phyloP scores from a whole-genome alignment of 2,113 vertebrate species.

The Scatophagus argus region DNA sequence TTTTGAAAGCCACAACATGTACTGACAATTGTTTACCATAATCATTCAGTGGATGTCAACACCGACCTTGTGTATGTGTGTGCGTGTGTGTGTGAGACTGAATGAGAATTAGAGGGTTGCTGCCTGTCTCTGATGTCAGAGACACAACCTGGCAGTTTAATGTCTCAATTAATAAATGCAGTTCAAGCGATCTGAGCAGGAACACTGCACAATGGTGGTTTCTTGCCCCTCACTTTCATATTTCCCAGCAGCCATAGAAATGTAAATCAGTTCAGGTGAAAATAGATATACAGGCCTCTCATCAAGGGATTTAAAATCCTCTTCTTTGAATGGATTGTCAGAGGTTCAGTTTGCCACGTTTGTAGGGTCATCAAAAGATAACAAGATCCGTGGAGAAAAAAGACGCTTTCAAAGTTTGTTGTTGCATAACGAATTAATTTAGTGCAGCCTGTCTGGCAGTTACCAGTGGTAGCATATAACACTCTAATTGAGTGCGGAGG shows the following conservation, averaged over 20 bases:
- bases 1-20: constrained; percentile 35
- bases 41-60: constrained; percentile 25
- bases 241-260: constrained; percentile 32
- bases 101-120: constrained; percentile 19
- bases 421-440: constrained; percentile 48
- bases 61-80: not conserved
- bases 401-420: constrained; percentile 22
- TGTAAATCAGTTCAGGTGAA: constrained; percentile 45
- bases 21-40: constrained; percentile 31
- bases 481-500: constrained; percentile 33
- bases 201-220: not conserved
- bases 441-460: constrained; percentile 6
- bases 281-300: constrained; percentile 18
- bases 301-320: constrained; percentile 21
- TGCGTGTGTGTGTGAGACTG: constrained; percentile 4
- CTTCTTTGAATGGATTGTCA: constrained; percentile 26
- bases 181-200: constrained; percentile 25
- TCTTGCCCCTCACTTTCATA: constrained; percentile 15
- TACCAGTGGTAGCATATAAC: not conserved
- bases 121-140: constrained; percentile 33
- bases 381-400: constrained; percentile 47
- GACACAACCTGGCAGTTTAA: constrained; percentile 39
- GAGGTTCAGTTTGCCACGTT: constrained; percentile 35
- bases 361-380: constrained; percentile 51
- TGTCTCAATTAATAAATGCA: constrained; percentile 59